Evolutionary conservation across 2,888 invertebrate species (phyloP).

Genomic region (Drosophila macrothrix): DNA sequence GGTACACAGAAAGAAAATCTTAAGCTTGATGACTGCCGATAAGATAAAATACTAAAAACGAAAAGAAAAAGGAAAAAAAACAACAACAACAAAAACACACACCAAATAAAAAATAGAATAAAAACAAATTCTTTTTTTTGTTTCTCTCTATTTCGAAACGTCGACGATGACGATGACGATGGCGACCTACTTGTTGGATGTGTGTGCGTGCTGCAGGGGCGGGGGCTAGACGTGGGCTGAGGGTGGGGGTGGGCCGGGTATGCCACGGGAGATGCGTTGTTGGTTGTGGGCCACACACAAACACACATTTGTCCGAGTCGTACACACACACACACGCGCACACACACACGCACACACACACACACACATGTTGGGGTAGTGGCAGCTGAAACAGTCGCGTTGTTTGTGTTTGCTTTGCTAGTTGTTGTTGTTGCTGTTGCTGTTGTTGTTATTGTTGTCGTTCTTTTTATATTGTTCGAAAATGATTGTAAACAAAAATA

Average conservation of each 20-base stretch:
- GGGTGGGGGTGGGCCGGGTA: too few relatives aligned
- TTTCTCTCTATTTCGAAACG: conserved; percentile 64
- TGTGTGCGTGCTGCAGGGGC: conserved; percentile 54
- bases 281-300: background rate
- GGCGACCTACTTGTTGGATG: conserved; percentile 76
- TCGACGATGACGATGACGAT: conserved; percentile 48
- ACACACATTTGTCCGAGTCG: background rate
- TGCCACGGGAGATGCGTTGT: background rate
- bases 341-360: background rate
- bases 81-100: too few relatives aligned
- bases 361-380: conserved; percentile 33
- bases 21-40: conserved; percentile 62
- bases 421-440: conserved; percentile 27
- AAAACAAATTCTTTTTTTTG: conserved; percentile 30
- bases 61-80: conserved; percentile 7
- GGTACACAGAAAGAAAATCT: conserved; percentile 14
- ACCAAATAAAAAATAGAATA: conserved; percentile 31
- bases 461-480: conserved; percentile 51
- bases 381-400: conserved; percentile 42
- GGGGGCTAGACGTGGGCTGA: background rate
- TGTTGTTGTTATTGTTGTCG: background rate
- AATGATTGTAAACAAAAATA: conserved; percentile 82
- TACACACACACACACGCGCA: background rate
- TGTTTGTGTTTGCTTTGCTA: conserved; percentile 38
- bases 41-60: conserved; percentile 61